Base-by-base conservation (phyloP, 2,888 invertebrate genomes). In the Hyposoter dolosus region DNA sequence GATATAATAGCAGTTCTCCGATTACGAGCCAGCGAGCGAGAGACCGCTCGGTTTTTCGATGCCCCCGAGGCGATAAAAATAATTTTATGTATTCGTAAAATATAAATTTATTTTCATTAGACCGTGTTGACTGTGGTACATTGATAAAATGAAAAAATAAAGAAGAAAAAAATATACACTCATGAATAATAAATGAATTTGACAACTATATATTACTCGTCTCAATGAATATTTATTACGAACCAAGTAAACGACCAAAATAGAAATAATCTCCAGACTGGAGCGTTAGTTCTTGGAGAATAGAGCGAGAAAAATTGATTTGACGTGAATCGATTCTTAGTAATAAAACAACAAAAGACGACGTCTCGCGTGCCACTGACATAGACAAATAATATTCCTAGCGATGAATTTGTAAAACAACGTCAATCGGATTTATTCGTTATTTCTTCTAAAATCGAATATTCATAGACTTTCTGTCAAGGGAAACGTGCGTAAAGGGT, bases 1-100 rank as follows among this genome's bases (percentile, higher is more conserved):
- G 76, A 56, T 75, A 75, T 75, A 76, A 76, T 65, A 76, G 76
- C 76, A 45, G 63, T 56, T 76, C 76, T 76, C 76, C 76, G 76
- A 76, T 76, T 76, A 76, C 76, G 76, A 63, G 76, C 47, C 32
- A 65, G 63, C 32, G 43, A 76, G 45, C 69, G 45, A 45, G 43
- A 40, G 45, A 43, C 43, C 65, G 56, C 47, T 76, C 63, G 65
- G 28, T 76, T 65, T 76, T 76, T 63, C 47, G 63, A 76, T 76
- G 45, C 63, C n/a, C 63, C 76, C 63, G 15, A 76, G 63, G 76
- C 63, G 65, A 76, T 65, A 76, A 65, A 65, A 65, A 76, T 32
- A 32, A 47, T 40, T 76, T 76, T 76, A 76, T 76, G 45, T 65
- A 76, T 63, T 76, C 63, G 56, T 65, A 65, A 76, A 65, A 76